Evolutionary conservation across 1,140 invertebrate genomes (phyloP), one percentile per base, ranked within the genome.

Genomic region (Euwallacea similis): DNA sequence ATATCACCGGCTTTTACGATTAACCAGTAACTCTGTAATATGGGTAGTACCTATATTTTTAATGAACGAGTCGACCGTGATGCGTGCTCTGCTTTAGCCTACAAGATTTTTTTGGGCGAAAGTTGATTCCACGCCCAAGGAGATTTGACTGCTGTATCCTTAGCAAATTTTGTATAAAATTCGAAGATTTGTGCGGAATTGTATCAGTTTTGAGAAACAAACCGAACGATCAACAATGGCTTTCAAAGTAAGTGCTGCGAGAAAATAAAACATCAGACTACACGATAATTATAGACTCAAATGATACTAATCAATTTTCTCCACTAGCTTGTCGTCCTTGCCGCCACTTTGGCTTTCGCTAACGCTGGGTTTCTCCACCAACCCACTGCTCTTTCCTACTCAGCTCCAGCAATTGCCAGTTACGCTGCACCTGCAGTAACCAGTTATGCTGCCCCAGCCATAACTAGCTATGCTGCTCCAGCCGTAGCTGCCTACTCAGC

Each of bases 401-500:
- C 41, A 82, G 87, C 11, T 85, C 86, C 71, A 81, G 58, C 66
- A 11, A 16, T 70, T 9, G 86, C 60, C 81, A 81, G 77, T 78
- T 80, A 55, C 85, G 85, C 42, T 82, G 87, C 11, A 85, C 86
- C 71, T 81, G 56, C 55, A 10, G 16, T 69, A 9, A 76, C 76
- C 60, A 73, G 73, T 77, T 76, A 76, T 59, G 73, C 75, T 7
- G 76, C 76, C 61, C 73, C 74, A 71, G 62, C 61, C 11, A 42
- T 44, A 43, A 71, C 74, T 85, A 84, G 76, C 83, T 86, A 21
- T 74, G 86, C 6, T 82, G 86, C 60, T 84, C 85, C 10, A 78
- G 85, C 59, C 85, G 84, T 64, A 86, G 86, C 63, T 81, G 82
- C 77, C 78, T 80, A 55, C 85, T 85, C 42, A 82, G 87, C 11